Evolutionary conservation across 2,888 invertebrate species (phyloP).

Genomic region (Microctonus aethiopoides): DNA sequence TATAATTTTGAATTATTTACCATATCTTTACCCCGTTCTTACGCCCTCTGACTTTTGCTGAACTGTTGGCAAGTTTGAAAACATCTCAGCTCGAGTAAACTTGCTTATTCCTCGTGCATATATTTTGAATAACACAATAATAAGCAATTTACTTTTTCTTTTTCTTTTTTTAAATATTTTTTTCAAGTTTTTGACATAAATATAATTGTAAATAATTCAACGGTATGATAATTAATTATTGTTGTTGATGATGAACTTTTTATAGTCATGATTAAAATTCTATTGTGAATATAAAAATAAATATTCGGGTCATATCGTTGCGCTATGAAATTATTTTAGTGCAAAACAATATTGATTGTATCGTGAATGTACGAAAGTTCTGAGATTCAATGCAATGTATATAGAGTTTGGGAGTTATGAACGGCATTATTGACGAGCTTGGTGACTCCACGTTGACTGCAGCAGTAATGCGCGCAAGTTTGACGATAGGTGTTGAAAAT

Average conservation of each 20-base stretch:
- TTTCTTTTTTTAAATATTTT: too few relatives aligned
- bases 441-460: conserved; percentile 2
- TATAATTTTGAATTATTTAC: neutral
- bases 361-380: neutral
- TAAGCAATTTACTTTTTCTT: too few relatives aligned
- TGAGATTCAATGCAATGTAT: neutral
- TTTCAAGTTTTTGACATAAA: too few relatives aligned
- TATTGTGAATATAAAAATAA: too few relatives aligned
- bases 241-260: too few relatives aligned
- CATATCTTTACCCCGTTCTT: neutral
- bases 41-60: neutral
- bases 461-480: neutral
- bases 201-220: too few relatives aligned
- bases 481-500: conserved; percentile 9
- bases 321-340: neutral
- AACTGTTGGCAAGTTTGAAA: neutral
- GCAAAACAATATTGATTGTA: neutral
- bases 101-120: neutral
- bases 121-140: neutral
- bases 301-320: neutral
- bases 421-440: conserved; percentile 6
- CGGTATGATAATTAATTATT: too few relatives aligned
- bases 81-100: neutral
- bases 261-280: too few relatives aligned
- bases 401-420: neutral